A percentile compares a stretch with the other conserved stretches of the same genome.
Conservation (phyloP, 2,888 invertebrate genomes). For the Acanthoscelides obtectus region DNA sequence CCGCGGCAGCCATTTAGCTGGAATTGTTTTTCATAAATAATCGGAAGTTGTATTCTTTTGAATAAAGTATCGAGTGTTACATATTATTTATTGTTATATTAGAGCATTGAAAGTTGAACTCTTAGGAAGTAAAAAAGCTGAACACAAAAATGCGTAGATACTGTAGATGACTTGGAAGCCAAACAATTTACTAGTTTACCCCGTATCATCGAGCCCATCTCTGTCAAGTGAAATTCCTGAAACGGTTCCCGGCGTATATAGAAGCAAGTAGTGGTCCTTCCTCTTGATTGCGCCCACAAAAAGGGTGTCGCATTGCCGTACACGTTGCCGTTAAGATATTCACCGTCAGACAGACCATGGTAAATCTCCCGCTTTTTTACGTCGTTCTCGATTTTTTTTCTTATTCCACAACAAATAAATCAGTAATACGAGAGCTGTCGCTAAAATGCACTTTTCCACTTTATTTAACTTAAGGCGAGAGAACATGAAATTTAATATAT, state of each 20-base stretch:
- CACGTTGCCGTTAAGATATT: not conserved
- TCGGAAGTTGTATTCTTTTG: too few species aligned
- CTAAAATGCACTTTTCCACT: slow-evolving; percentile 20
- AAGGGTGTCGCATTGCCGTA: not conserved
- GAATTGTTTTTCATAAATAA: too few species aligned
- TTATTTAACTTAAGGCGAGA: slow-evolving; percentile 17
- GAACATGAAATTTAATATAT: slow-evolving; percentile 19
- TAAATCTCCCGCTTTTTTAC: not conserved
- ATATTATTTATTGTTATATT: too few species aligned
- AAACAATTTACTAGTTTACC: too few species aligned
- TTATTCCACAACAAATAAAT: slow-evolving; percentile 8
- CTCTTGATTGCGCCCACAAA: not conserved
- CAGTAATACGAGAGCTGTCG: slow-evolving; percentile 14
- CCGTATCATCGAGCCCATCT: not conserved
- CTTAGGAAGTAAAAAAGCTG: too few species aligned
- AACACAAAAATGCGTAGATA: too few species aligned
- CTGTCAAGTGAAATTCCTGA: not conserved
- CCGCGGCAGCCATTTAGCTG: too few species aligned
- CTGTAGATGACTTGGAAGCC: too few species aligned
- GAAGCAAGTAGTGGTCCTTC: not conserved
- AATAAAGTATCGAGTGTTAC: too few species aligned
- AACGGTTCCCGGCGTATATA: not conserved
- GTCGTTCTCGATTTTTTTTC: not conserved
- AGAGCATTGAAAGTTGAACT: too few species aligned
- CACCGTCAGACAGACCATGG: not conserved